Percentiles rank a stretch among this genome's conserved stretches.
Evolutionary conservation across 2,797 vertebrate genomes (phyloP).

Genomic region (Capromys pilorides): DNA sequence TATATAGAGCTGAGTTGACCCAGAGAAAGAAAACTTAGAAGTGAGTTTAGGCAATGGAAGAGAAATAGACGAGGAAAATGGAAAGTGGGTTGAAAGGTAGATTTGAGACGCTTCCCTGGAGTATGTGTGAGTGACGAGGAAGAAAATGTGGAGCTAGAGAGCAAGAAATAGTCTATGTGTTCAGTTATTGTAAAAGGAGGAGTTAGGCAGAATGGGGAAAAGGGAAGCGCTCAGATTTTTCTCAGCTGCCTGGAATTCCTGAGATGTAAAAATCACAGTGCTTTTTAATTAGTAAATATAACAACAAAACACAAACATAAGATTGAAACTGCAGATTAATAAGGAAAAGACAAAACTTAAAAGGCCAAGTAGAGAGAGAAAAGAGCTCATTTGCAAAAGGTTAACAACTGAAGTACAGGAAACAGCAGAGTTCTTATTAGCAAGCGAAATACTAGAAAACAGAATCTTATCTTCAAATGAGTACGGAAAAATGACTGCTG

Average conservation of each 20-base stretch:
- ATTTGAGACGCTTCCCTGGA: background rate
- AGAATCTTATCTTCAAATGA: background rate
- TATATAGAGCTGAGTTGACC: background rate
- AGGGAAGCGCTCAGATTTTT: background rate
- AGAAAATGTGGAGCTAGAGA: background rate
- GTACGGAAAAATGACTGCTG: background rate
- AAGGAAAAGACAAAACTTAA: background rate
- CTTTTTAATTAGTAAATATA: background rate
- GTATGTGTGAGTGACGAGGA: background rate
- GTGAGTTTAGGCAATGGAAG: background rate
- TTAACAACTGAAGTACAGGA: background rate
- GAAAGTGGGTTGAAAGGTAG: background rate
- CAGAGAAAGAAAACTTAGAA: background rate
- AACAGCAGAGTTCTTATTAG: background rate
- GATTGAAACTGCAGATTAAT: background rate
- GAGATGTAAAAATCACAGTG: background rate
- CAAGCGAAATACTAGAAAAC: background rate
- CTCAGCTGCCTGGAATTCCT: background rate
- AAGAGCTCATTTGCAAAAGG: background rate
- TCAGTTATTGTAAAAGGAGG: background rate
- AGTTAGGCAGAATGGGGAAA: background rate
- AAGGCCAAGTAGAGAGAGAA: background rate
- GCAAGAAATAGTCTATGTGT: background rate
- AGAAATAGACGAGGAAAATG: background rate
- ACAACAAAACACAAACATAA: background rate